phyloP scores from a whole-genome alignment of 2,888 invertebrate species.

The Caenorhabditis panamensis region DNA sequence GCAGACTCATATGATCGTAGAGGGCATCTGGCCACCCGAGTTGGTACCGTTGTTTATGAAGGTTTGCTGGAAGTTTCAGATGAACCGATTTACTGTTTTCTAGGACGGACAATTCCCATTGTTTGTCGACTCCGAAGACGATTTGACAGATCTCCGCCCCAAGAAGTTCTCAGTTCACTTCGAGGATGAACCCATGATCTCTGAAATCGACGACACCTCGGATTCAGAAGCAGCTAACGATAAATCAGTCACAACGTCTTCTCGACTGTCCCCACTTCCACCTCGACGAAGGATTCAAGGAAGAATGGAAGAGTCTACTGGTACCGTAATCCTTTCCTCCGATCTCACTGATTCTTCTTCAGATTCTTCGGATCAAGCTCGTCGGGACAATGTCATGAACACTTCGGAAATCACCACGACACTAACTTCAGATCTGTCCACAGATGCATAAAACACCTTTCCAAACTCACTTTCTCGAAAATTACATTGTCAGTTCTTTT shows the following conservation, averaged over 20 bases:
- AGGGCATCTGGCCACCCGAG: constrained; percentile 78
- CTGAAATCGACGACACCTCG: constrained; percentile 56
- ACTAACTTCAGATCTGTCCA: constrained; percentile 37
- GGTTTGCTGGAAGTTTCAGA: constrained; percentile 36
- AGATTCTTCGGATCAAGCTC: constrained; percentile 42
- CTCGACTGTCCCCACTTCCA: constrained; percentile 49
- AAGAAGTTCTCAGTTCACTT: constrained; percentile 60
- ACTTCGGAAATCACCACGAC: constrained; percentile 45
- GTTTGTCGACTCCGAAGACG: constrained; percentile 77
- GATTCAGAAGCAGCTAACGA: constrained; percentile 32
- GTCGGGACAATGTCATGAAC: constrained; percentile 38
- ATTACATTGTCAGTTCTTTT: too few relatives aligned
- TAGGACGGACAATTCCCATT: constrained; percentile 77
- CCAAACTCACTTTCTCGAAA: too few relatives aligned
- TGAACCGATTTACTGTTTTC: constrained; percentile 10
- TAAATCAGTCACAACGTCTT: constrained; percentile 37
- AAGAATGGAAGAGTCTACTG: constrained; percentile 22
- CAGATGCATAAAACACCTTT: constrained; percentile 20
- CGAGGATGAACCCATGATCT: constrained; percentile 59
- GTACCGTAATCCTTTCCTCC: neutral
- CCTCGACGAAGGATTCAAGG: constrained; percentile 23
- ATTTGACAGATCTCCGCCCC: constrained; percentile 52
- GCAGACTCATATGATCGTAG: constrained; percentile 78
- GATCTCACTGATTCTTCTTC: too few relatives aligned
- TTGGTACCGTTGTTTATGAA: constrained; percentile 79